Evolutionary conservation across 2,797 vertebrate species (phyloP).

Genomic region (Melanotaenia boesemani): DNA sequence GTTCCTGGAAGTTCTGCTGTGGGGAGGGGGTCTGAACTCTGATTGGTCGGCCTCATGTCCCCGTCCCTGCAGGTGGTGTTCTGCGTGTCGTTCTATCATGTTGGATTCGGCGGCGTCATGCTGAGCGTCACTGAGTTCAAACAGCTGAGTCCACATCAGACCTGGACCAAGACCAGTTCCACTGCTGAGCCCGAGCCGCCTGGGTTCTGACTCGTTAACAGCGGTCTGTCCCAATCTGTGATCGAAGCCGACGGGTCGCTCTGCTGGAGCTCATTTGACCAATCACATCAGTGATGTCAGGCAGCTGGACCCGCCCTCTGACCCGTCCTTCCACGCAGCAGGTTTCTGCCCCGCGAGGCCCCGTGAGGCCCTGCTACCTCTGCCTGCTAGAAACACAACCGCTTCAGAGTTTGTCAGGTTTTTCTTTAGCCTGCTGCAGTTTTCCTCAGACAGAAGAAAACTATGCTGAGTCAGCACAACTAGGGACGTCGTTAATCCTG

Average conservation of each 20-base stretch:
- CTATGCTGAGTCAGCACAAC: too few relatives aligned
- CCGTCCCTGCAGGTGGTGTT: slow-evolving; percentile 10
- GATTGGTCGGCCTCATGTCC: neutral
- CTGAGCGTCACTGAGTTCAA: slow-evolving; percentile 51
- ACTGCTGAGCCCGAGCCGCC: too few relatives aligned
- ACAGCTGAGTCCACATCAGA: slow-evolving; percentile 46
- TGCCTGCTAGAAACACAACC: neutral
- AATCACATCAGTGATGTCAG: slow-evolving; percentile 64
- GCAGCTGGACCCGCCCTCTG: slow-evolving; percentile 31
- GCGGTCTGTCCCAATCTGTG: neutral
- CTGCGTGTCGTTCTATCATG: slow-evolving; percentile 13
- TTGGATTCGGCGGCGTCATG: neutral
- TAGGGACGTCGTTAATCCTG: too few relatives aligned
- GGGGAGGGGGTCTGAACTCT: too few relatives aligned
- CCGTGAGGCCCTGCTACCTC: slow-evolving; percentile 15
- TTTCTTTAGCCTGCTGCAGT: too few relatives aligned
- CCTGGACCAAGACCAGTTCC: slow-evolving; percentile 6
- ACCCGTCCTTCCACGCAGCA: slow-evolving; percentile 10
- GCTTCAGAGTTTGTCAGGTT: neutral
- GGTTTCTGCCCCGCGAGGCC: slow-evolving; percentile 25
- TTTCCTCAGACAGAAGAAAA: too few relatives aligned
- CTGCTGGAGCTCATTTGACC: slow-evolving; percentile 57
- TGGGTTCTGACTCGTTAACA: neutral
- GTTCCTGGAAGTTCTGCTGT: too few relatives aligned
- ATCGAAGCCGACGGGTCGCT: slow-evolving; percentile 40